phyloP scores from a whole-genome alignment of 2,888 invertebrate species.

The Sphaeridia pumilis region DNA sequence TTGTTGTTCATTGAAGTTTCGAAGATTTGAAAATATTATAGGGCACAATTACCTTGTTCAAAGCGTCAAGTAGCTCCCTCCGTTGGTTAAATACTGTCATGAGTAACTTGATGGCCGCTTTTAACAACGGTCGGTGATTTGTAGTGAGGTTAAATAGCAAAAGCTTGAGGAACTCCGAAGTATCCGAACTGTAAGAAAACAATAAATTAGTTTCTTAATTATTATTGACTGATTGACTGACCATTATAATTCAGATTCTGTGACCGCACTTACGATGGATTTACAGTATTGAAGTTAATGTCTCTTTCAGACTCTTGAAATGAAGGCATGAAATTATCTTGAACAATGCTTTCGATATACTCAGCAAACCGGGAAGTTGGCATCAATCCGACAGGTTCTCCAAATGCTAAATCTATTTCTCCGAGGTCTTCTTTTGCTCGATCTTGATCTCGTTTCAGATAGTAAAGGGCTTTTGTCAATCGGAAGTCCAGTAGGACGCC shows the following conservation, averaged over 20 bases:
- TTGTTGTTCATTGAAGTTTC: too few species aligned
- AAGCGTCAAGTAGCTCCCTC: slow-evolving; percentile 23
- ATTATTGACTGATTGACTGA: too few species aligned
- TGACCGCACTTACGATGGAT: neutral
- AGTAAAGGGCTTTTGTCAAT: slow-evolving; percentile 89
- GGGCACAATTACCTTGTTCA: slow-evolving; percentile 35
- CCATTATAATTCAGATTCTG: neutral
- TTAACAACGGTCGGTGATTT: slow-evolving; percentile 28
- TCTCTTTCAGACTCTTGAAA: neutral
- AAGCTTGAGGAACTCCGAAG: slow-evolving; percentile 26
- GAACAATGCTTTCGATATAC: neutral
- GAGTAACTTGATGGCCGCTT: slow-evolving; percentile 31
- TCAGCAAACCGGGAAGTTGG: neutral
- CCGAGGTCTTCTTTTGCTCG: slow-evolving; percentile 37
- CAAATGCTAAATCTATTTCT: slow-evolving; percentile 42
- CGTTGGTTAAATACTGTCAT: slow-evolving; percentile 33
- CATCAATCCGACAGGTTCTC: slow-evolving; percentile 37
- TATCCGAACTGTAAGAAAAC: too few species aligned
- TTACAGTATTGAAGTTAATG: slow-evolving; percentile 1
- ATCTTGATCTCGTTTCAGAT: slow-evolving; percentile 76
- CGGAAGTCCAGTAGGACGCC: slow-evolving; percentile 96
- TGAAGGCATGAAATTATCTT: neutral
- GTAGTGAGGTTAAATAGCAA: slow-evolving; percentile 30
- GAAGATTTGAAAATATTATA: too few species aligned
- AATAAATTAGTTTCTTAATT: too few species aligned